Percentiles rank a stretch among this genome's conserved stretches.
Evolutionary conservation across 2,797 vertebrate genomes (phyloP).

Genomic region (Peromyscus eremicus): DNA sequence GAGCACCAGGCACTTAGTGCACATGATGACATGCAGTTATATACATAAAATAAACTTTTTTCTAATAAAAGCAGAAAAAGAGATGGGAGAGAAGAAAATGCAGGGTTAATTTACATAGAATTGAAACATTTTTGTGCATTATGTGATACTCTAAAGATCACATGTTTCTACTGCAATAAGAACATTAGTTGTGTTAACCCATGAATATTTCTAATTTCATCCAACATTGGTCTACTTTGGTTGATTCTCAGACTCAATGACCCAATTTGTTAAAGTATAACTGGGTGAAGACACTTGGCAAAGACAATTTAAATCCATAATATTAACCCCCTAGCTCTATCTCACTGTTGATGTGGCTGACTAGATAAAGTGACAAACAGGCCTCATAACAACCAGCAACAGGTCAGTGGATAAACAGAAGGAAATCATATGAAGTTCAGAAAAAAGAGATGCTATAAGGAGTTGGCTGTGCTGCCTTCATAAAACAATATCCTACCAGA

Average conservation of each 20-base stretch:
- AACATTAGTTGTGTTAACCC: neutral
- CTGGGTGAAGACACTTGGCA: neutral
- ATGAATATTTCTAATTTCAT: neutral
- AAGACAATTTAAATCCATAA: neutral
- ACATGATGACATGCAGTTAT: neutral
- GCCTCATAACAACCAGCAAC: neutral
- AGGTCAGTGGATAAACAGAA: neutral
- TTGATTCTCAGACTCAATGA: neutral
- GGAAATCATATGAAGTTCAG: neutral
- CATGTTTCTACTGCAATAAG: neutral
- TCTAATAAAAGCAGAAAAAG: neutral
- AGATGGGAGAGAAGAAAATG: neutral
- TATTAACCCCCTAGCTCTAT: neutral
- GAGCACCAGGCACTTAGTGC: neutral
- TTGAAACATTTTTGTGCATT: neutral
- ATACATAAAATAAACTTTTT: neutral
- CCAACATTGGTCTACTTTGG: neutral
- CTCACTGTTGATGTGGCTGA: neutral
- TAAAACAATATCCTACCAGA: neutral
- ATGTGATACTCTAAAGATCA: neutral
- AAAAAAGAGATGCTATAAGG: neutral
- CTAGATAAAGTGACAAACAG: neutral
- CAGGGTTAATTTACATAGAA: constrained; percentile 11
- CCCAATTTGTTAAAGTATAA: neutral
- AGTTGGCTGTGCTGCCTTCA: neutral